These are phyloP conservation scores for Ochlodes sylvanus DNA, from an alignment of 2,888 invertebrate species.

Conservation along the genomic window DNA sequence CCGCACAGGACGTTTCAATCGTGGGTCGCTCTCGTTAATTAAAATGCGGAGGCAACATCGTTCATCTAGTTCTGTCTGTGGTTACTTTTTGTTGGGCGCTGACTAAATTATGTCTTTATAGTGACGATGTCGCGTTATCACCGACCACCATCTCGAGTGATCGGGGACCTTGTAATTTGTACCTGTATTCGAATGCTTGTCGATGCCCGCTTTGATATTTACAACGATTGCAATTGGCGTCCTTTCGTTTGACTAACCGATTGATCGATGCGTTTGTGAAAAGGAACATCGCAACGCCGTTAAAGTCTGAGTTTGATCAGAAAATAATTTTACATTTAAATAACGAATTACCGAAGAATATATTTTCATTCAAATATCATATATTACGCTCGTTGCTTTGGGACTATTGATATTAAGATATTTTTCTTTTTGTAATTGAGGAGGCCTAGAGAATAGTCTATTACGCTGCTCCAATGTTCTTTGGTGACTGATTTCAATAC, in stretches of 20 bases:
- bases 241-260: conserved; percentile 27
- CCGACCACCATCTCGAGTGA: conserved; percentile 74
- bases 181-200: conserved; percentile 70
- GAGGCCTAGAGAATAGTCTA: too few relatives aligned
- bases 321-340: not conserved
- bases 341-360: not conserved
- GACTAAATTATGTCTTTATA: conserved; percentile 84
- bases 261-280: conserved; percentile 29
- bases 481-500: too few relatives aligned
- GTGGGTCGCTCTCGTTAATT: conserved; percentile 71
- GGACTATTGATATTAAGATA: too few relatives aligned
- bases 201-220: conserved; percentile 55
- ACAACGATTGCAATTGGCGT: conserved; percentile 40
- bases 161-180: conserved; percentile 79
- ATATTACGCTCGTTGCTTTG: too few relatives aligned
- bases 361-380: too few relatives aligned
- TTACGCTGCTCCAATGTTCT: too few relatives aligned
- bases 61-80: conserved; percentile 74
- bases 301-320: not conserved
- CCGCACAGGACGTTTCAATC: conserved; percentile 70
- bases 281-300: conserved; percentile 1
- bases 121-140: conserved; percentile 72
- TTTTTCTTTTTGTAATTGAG: too few relatives aligned
- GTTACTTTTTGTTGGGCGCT: conserved; percentile 70
- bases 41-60: conserved; percentile 72